These are phyloP conservation scores for Notothenia coriiceps DNA, from an alignment of 2,113 vertebrate species.

Conservation along the genomic window DNA sequence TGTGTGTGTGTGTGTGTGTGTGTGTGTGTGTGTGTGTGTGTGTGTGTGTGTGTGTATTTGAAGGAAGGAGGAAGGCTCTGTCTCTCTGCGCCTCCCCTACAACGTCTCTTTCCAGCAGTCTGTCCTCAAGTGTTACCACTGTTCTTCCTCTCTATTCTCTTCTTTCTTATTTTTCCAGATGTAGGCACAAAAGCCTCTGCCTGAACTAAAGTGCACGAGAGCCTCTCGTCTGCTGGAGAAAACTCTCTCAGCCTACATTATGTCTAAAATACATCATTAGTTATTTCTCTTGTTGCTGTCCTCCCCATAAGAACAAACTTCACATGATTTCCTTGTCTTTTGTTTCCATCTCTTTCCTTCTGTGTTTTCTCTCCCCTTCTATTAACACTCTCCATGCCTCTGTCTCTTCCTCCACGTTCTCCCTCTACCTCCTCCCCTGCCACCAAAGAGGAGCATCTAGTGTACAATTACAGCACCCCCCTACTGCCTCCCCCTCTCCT, in stretches of 20 bases:
- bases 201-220: conserved; percentile 28
- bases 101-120: conserved; percentile 64
- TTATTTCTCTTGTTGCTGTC: conserved; percentile 34
- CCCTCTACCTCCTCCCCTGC: conserved; percentile 62
- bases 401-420: conserved; percentile 26
- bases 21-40: neutral
- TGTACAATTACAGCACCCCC: conserved; percentile 88
- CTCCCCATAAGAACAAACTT: conserved; percentile 41
- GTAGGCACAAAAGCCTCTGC: conserved; percentile 31
- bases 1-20: conserved; percentile 9
- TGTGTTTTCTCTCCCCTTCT: conserved; percentile 54
- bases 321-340: conserved; percentile 71
- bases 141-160: conserved; percentile 29
- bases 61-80: conserved; percentile 50
- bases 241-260: conserved; percentile 37
- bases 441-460: conserved; percentile 82
- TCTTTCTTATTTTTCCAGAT: conserved; percentile 64
- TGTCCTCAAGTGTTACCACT: conserved; percentile 61
- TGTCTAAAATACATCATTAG: conserved; percentile 17
- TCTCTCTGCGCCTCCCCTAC: conserved; percentile 51
- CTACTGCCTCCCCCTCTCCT: conserved; percentile 64
- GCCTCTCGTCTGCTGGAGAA: conserved; percentile 39
- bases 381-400: conserved; percentile 34
- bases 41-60: neutral
- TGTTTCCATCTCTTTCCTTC: conserved; percentile 66